Evolutionary conservation across 2,888 invertebrate species (phyloP).

Genomic region (Cartodere bifasciata): DNA sequence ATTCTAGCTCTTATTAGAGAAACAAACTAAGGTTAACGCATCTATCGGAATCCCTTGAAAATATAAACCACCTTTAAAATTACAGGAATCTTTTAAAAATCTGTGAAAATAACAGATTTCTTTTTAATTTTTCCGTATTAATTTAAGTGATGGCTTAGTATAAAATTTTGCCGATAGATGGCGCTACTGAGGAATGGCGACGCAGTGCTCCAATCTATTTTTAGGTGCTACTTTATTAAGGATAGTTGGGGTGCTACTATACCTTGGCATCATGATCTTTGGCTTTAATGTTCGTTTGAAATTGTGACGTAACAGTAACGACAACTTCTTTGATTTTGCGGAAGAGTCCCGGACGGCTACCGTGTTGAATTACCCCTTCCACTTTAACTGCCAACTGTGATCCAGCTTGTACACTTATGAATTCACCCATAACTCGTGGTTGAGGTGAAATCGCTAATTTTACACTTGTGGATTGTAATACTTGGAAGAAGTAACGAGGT

Average conservation of each 20-base stretch:
- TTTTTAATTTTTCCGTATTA: too few relatives aligned
- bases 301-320: constrained; percentile 54
- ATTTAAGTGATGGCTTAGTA: too few relatives aligned
- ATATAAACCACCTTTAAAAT: too few relatives aligned
- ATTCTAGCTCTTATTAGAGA: too few relatives aligned
- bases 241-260: constrained; percentile 5
- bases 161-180: too few relatives aligned
- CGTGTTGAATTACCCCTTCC: constrained; percentile 81
- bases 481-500: constrained; percentile 74
- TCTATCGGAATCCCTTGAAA: too few relatives aligned
- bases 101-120: too few relatives aligned
- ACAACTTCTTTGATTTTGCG: constrained; percentile 59
- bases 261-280: constrained; percentile 32
- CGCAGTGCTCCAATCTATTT: too few relatives aligned
- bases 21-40: too few relatives aligned
- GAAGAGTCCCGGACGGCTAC: constrained; percentile 52
- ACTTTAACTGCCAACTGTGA: constrained; percentile 85
- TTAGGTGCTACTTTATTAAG: too few relatives aligned
- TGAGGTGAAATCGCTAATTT: constrained; percentile 74
- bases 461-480: constrained; percentile 67
- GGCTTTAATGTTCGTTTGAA: constrained; percentile 35
- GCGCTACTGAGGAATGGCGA: too few relatives aligned
- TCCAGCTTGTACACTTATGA: constrained; percentile 69
- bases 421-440: constrained; percentile 67
- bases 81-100: too few relatives aligned